Percentiles rank a stretch among this genome's conserved stretches.
Conservation (phyloP, 2,888 invertebrate species). For the Lacanobia oleracea region DNA sequence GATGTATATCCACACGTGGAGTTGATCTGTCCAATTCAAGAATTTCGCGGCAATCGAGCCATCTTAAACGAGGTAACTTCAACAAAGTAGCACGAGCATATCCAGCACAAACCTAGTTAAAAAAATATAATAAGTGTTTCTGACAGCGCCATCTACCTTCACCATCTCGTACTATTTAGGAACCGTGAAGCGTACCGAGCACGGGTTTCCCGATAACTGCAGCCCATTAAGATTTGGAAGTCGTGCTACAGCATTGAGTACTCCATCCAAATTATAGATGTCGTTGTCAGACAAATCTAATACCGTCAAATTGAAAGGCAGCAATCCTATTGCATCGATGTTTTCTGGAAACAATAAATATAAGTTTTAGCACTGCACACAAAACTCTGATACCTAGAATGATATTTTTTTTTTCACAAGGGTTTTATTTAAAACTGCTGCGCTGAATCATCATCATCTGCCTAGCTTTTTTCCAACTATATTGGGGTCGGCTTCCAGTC, state of each 20-base stretch:
- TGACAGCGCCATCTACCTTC: slow-evolving; percentile 73
- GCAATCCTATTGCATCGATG: slow-evolving; percentile 66
- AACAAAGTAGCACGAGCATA: slow-evolving; percentile 85
- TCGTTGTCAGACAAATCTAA: slow-evolving; percentile 91
- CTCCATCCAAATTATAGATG: slow-evolving; percentile 86
- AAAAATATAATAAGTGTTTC: neutral
- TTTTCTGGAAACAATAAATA: slow-evolving; percentile 71
- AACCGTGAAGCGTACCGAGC: slow-evolving; percentile 81
- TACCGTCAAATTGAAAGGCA: slow-evolving; percentile 76
- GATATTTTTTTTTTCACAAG: neutral
- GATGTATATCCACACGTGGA: slow-evolving; percentile 76
- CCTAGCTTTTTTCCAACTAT: no score
- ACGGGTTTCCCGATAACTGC: slow-evolving; percentile 90
- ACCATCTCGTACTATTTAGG: slow-evolving; percentile 24
- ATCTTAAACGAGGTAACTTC: slow-evolving; percentile 83
- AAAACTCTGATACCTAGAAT: no score
- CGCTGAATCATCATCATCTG: no score
- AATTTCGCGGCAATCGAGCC: slow-evolving; percentile 88
- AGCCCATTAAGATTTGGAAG: slow-evolving; percentile 84
- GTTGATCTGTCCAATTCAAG: slow-evolving; percentile 75
- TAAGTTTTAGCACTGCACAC: neutral
- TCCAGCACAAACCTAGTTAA: slow-evolving; percentile 81
- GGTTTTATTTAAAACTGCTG: neutral
- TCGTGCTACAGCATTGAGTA: slow-evolving; percentile 78
- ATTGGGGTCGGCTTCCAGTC: no score